Evolutionary conservation across 1,140 invertebrate species (phyloP), one percentile per base, ranked within the genome.

Genomic region (Lepidostoma basale): DNA sequence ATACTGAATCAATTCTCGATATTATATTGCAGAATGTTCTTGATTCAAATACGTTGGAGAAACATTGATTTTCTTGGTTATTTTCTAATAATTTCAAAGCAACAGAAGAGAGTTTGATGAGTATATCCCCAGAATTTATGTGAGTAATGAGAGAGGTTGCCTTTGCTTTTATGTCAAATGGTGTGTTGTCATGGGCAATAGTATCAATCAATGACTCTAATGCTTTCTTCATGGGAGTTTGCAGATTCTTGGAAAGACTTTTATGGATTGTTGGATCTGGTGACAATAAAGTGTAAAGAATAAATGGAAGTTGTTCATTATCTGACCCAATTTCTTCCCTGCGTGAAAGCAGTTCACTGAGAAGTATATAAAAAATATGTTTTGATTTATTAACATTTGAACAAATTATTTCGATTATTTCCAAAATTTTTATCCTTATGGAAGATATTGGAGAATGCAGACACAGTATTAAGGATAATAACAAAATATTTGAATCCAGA

Each of bases 61-160:
- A 65, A 16, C 76, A 72, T 59, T 76, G 77, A 33, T 60, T 77
- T 64, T 77, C 78, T 30, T 56, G 76, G n/a, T 77, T 14, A 22
- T 58, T 56, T 5, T 75, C 69, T 16, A 86, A 72, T 28, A 83
- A 76, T 1, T 77, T 67, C 4, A 79, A 70, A 1, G 79, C 82
- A 4, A 77, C 42, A 14, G 68, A 47, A 1, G 75, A 68, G 2
- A 77, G 74, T 26, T 76, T 52, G 23, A 81, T 74, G 3, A 87
- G 74, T 30, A 88, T 78, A 3, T 81, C 77, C 0, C 76, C 62
- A 12, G 83, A 84, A 67, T 88, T 88, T 0, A 89, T 82, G 23
- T 85, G 77, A 3, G 78, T 75, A 0, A 89, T 67, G 0, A 85
- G 63, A 9, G 81, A 73, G 0, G 88, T 74, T 0, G 87, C 68